Evolutionary conservation across 2,888 invertebrate genomes (phyloP), one percentile per base, ranked within the genome.

Genomic region (Leucozona laternaria): DNA sequence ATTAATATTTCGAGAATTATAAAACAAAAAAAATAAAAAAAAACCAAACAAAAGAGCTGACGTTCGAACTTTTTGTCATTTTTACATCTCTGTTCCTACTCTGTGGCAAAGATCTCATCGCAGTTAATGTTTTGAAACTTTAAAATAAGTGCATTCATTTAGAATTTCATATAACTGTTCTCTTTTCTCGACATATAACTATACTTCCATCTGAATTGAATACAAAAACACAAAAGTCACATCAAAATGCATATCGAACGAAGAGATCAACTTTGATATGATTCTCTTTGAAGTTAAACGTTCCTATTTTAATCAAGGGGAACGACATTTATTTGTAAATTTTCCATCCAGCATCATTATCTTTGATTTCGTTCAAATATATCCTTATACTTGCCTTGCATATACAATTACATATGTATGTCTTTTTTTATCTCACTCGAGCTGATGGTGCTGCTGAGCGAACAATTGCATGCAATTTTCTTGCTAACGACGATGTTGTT

Each of bases 391-490:
- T 13, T n/a, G n/a, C 15, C 11, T 34, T n/a, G 15, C 25, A 55
- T 28, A n/a, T 28, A 28, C 4, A 6, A 28, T 4, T 28, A 28
- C 6, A 6, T 28, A 28, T 28, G 28, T 5, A 28, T 11, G 7
- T 20, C 43, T 53, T 15, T 34, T 7, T 53, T 0, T 15, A 50
- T n/a, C 25, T 37, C 55, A 43, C 15, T 43, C 25, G 20, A n/a
- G n/a, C 13, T 17, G 10, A n/a, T 55, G 15, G 2, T 43, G n/a
- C 6, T n/a, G 7, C 4, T 48, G n/a, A 53, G 20, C 68, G 70
- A 76, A 68, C 85, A 72, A 85, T 85, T 78, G 85, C 68, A 78
- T 85, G 81, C 78, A 70, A 81, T 81, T 72, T 78, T 43, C 72
- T 50, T 53, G 43, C 60, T 78, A 81, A 85, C 72, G 81, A 78